Evolutionary conservation across 1,140 invertebrate species (phyloP).

Genomic region (Hetaerina americana): DNA sequence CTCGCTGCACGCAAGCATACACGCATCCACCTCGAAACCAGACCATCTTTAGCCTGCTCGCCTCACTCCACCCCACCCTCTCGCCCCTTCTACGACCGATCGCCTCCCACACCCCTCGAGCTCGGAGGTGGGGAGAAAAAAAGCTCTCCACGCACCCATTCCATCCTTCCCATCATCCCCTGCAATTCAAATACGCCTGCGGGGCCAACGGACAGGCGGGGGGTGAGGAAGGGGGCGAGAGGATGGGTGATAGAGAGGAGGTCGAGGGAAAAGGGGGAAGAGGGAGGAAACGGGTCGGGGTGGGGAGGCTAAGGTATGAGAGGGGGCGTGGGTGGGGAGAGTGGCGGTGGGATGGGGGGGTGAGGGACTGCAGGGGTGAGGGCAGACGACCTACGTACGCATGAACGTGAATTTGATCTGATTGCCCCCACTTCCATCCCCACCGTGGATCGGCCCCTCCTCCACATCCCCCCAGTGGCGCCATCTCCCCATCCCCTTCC

Average conservation of each 20-base stretch:
- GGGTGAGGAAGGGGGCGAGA: not conserved
- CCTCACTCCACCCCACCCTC: too few species aligned
- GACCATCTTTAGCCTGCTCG: too few species aligned
- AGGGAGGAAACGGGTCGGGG: not conserved
- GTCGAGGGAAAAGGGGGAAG: not conserved
- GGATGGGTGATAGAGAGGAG: not conserved
- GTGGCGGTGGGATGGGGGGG: not conserved
- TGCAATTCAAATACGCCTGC: not conserved
- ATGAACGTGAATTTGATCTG: not conserved
- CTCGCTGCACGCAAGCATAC: too few species aligned
- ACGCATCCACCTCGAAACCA: too few species aligned
- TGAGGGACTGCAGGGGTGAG: not conserved
- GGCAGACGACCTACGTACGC: not conserved
- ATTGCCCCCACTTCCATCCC: not conserved
- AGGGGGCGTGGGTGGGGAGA: not conserved
- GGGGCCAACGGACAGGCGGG: not conserved
- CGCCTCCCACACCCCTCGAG: too few species aligned
- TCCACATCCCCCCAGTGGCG: too few species aligned
- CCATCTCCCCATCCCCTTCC: too few species aligned
- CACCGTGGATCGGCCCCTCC: too few species aligned
- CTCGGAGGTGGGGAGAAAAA: too few species aligned
- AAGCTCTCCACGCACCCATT: too few species aligned
- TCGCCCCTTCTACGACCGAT: too few species aligned
- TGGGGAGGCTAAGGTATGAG: not conserved
- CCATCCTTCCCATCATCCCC: not conserved